Conservation (phyloP, 2,113 vertebrate genomes). For the Addax nasomaculatus region DNA sequence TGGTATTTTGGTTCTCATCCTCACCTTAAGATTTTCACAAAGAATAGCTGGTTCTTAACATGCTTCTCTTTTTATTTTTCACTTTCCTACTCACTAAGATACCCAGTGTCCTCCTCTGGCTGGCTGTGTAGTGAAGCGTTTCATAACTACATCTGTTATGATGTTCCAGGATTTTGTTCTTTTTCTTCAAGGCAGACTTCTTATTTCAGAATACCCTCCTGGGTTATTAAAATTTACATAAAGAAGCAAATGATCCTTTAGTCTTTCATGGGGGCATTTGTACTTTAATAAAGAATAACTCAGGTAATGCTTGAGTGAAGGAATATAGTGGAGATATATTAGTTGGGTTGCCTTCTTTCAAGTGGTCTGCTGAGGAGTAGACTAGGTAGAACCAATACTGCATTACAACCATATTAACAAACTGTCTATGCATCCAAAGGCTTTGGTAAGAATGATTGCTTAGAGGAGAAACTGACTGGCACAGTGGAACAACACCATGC, state of each 20-base stretch:
- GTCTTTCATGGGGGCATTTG: background rate
- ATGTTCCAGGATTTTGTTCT: background rate
- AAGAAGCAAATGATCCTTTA: background rate
- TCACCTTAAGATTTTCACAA: background rate
- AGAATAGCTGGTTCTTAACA: background rate
- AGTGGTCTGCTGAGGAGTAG: background rate
- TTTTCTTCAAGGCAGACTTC: background rate
- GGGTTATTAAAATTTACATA: background rate
- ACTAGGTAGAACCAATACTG: background rate
- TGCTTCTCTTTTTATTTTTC: background rate
- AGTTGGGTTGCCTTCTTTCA: background rate
- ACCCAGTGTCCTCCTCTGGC: background rate
- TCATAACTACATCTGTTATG: background rate
- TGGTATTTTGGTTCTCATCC: background rate
- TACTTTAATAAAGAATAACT: background rate
- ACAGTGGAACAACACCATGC: background rate
- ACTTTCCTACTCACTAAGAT: background rate
- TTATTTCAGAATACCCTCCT: background rate
- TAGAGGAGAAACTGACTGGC: background rate
- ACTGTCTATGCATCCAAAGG: background rate
- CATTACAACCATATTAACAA: background rate
- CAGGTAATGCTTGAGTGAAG: background rate
- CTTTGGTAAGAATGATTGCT: background rate
- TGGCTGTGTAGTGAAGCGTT: background rate
- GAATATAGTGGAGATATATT: background rate